A percentile compares a stretch with the other conserved stretches of the same genome.
Conservation (phyloP, 2,888 invertebrate species). For the Elegia similella region DNA sequence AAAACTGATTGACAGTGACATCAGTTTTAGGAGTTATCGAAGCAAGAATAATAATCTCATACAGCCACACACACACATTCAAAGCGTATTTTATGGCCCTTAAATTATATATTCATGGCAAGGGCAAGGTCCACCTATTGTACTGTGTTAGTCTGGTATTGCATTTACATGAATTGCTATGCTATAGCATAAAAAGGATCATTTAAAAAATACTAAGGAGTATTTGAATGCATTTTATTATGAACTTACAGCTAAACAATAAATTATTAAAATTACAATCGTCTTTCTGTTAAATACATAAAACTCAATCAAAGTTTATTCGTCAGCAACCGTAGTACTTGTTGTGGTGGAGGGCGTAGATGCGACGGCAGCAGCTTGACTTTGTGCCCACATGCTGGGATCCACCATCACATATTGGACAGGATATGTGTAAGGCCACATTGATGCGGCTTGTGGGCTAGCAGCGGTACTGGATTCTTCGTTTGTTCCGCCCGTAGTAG, state of each 20-base stretch:
- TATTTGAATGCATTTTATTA: conserved; percentile 20
- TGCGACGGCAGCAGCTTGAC: conserved; percentile 34
- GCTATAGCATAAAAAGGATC: too few species aligned
- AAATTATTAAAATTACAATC: conserved; percentile 9
- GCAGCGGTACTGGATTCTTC: conserved; percentile 45
- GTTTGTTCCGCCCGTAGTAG: conserved; percentile 35
- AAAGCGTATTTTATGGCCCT: too few species aligned
- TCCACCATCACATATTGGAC: conserved; percentile 67
- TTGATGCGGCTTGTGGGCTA: conserved; percentile 42
- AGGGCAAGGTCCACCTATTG: too few species aligned
- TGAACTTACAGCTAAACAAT: conserved; percentile 8
- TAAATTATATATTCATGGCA: too few species aligned
- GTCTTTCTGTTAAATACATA: not conserved
- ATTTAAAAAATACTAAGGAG: not conserved
- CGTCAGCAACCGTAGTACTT: conserved; percentile 21
- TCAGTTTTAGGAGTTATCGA: too few species aligned
- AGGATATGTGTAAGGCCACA: conserved; percentile 63
- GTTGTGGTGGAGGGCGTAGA: conserved; percentile 34
- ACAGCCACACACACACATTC: too few species aligned
- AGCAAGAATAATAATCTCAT: too few species aligned
- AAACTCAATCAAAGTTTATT: conserved; percentile 7
- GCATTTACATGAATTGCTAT: not conserved
- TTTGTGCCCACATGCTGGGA: conserved; percentile 56
- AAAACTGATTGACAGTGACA: not conserved
- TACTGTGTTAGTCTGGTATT: too few species aligned